These are phyloP conservation scores for Monochamus saltuarius DNA, from an alignment of 1,140 invertebrate genomes.

Conservation along the genomic window DNA sequence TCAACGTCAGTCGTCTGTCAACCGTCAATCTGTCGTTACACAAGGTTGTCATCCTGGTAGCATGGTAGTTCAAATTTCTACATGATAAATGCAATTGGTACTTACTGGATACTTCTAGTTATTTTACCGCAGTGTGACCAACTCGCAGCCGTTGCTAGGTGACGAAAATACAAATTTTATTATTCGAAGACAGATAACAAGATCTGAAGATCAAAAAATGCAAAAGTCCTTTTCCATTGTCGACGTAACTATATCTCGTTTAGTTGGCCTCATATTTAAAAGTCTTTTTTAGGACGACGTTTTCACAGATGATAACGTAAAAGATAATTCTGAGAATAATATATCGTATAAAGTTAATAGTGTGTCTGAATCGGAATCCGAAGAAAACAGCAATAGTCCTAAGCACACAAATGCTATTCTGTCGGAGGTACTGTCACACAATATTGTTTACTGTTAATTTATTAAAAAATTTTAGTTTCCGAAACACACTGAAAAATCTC, in stretches of 20 bases:
- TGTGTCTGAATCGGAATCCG: background rate
- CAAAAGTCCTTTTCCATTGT: slow-evolving; percentile 38
- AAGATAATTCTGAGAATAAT: slow-evolving; percentile 12
- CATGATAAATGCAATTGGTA: too few species aligned
- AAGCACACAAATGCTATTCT: slow-evolving; percentile 3
- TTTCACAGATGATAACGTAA: slow-evolving; percentile 10
- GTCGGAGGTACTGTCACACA: slow-evolving; percentile 15
- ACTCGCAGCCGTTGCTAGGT: background rate
- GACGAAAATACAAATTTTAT: slow-evolving; percentile 6
- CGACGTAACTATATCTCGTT: slow-evolving; percentile 26
- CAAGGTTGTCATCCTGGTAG: too few species aligned
- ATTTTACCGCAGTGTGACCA: too few species aligned
- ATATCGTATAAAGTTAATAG: slow-evolving; percentile 1
- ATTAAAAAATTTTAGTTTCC: slow-evolving; percentile 12
- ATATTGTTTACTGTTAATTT: slow-evolving; percentile 12
- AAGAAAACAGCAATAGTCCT: slow-evolving; percentile 4
- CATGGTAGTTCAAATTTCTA: too few species aligned
- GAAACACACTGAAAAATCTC: slow-evolving; percentile 22
- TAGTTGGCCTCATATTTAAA: background rate
- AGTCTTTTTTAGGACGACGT: slow-evolving; percentile 6
- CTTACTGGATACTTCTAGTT: too few species aligned
- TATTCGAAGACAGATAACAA: too few species aligned
- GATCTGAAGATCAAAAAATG: slow-evolving; percentile 22
- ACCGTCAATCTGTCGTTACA: too few species aligned
- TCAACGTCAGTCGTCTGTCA: too few species aligned